Evolutionary conservation across 2,113 vertebrate species (phyloP).

Genomic region (Ochotona curzoniae): DNA sequence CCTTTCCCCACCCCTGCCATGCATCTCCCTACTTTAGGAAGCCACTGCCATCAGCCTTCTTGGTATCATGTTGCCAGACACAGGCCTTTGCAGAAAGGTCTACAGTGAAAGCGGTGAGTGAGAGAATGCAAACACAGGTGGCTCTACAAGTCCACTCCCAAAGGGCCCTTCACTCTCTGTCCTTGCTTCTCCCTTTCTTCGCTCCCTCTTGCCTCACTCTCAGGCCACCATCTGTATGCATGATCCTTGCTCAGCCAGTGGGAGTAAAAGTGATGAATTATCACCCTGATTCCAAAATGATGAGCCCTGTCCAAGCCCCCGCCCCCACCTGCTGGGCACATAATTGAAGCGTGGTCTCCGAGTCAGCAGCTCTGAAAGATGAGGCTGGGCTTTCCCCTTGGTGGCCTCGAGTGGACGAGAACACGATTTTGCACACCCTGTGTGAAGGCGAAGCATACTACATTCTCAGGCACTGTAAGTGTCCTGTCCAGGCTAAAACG

Average conservation of each 20-base stretch:
- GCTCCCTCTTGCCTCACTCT: background rate
- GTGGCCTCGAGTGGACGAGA: background rate
- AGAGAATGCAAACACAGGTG: background rate
- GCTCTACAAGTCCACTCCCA: background rate
- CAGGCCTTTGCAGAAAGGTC: background rate
- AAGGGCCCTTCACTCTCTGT: background rate
- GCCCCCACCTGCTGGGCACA: conserved; percentile 67
- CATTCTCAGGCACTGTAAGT: background rate
- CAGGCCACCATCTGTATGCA: conserved; percentile 8
- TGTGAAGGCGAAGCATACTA: background rate
- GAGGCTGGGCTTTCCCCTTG: background rate
- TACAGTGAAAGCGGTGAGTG: background rate
- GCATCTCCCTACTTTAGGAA: background rate
- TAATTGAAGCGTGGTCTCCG: conserved; percentile 71
- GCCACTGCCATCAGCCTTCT: background rate
- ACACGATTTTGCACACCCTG: conserved; percentile 56
- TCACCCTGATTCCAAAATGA: conserved; percentile 49
- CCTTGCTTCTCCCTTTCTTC: background rate
- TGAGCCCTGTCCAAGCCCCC: conserved; percentile 45
- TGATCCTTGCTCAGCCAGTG: background rate
- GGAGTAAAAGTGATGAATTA: conserved; percentile 62
- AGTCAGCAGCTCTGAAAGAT: conserved; percentile 49
- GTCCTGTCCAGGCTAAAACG: background rate
- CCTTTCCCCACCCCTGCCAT: too few relatives aligned
- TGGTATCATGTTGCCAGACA: background rate